Evolutionary conservation across 2,797 vertebrate species (phyloP), one percentile per base, ranked within the genome.

Genomic region (Microctenopoma steveboyesi): DNA sequence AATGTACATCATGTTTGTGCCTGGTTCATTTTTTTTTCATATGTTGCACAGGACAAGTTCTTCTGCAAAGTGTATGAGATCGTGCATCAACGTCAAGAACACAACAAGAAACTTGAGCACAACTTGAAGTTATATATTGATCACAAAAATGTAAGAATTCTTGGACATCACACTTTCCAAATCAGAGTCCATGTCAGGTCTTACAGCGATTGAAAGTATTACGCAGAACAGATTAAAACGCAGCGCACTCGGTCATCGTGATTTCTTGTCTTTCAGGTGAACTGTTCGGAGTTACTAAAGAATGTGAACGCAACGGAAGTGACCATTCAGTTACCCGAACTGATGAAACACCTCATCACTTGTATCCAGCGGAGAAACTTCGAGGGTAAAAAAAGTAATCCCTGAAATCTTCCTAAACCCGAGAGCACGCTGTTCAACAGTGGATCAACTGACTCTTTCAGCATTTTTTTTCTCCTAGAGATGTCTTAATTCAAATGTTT

Each of bases 51-150:
- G 90, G 1, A n/a, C 0, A 6, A 1, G 0, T 87, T 88, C 72
- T 92, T 92, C 79, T 94, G 93, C 85, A 82, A 78, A 72, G 88
- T 78, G n/a, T 0, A 74, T 0, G 0, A 35, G 0, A 50, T 92
- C 52, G 57, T 89, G 55, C 0, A 5, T 0, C 1, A 25, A 0
- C 9, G 50, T 1, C 5, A 8, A 5, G 0, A 5, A 4, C 7
- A 27, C 7, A 9, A 28, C 0, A 0, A 1, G 0, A 3, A 0
- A 0, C 7, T 92, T 2, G 0, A 71, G 37, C 51, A n/a, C 10
- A 16, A 25, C 22, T 45, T 94, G 68, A 0, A 5, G 0, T 0
- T 0, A 0, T 67, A 7, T 33, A 12, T 33, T 4, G 1, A 0
- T 0, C 0, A 0, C 0, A 1, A 0, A 2, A 6, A 54, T 0